Conservation (phyloP, 2,888 invertebrate genomes). For the Hedychridium roseum region DNA sequence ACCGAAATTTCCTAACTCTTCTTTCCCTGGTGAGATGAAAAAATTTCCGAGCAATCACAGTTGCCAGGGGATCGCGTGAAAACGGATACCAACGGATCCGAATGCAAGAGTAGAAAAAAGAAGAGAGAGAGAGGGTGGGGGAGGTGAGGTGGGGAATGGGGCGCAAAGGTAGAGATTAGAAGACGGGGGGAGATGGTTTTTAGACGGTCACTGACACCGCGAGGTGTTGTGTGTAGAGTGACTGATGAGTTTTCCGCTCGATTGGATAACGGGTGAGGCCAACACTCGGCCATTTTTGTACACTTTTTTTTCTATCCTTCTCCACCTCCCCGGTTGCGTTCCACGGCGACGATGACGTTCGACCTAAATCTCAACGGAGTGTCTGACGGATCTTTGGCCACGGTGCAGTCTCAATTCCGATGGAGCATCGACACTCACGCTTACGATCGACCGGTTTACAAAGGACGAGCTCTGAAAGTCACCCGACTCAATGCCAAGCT, state of each 20-base stretch:
- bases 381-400: conserved; percentile 13
- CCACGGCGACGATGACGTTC: conserved; percentile 16
- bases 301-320: conserved; percentile 15
- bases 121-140: conserved; percentile 8
- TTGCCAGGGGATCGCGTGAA: conserved; percentile 6
- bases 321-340: not conserved
- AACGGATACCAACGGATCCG: conserved; percentile 8
- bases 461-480: too few species aligned
- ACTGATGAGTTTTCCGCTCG: conserved; percentile 52
- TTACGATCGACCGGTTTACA: too few species aligned
- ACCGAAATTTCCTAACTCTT: not conserved
- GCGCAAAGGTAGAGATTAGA: conserved; percentile 32
- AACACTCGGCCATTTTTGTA: conserved; percentile 32
- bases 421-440: too few species aligned
- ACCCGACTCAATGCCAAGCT: too few species aligned
- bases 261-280: conserved; percentile 38
- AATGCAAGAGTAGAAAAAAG: conserved; percentile 5
- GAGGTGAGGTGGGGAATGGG: not conserved
- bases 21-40: conserved; percentile 5
- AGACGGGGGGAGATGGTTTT: conserved; percentile 27
- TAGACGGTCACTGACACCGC: conserved; percentile 27
- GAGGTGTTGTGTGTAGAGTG: conserved; percentile 34
- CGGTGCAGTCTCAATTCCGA: conserved; percentile 12
- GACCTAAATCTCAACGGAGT: conserved; percentile 29
- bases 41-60: conserved; percentile 1